These are phyloP conservation scores for Epizoanthus fatuus DNA, from an alignment of 92 coral and sea anemone genomes.

Conservation along the genomic window DNA sequence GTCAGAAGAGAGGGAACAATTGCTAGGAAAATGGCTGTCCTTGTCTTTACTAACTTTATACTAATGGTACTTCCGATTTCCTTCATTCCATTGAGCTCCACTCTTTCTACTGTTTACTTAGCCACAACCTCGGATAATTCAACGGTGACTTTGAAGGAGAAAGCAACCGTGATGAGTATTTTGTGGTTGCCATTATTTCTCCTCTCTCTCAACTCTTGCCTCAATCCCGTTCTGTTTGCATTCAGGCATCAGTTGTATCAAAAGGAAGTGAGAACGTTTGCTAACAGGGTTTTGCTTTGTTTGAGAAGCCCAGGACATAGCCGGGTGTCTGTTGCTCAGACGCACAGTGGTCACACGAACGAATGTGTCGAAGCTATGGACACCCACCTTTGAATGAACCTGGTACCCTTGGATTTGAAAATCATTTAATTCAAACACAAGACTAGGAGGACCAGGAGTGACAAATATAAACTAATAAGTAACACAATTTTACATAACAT, in stretches of 20 bases:
- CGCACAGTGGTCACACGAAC: too few relatives aligned
- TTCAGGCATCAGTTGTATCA: slow-evolving; percentile 22
- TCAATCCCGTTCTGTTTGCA: slow-evolving; percentile 19
- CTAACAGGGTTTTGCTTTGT: not conserved
- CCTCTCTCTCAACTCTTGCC: slow-evolving; percentile 24
- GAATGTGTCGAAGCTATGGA: too few relatives aligned
- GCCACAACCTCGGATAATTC: not conserved
- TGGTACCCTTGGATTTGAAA: too few relatives aligned
- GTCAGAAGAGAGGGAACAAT: slow-evolving; percentile 16
- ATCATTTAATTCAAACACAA: too few relatives aligned
- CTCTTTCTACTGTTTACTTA: not conserved
- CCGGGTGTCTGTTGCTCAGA: too few relatives aligned
- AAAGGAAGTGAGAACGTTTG: slow-evolving; percentile 4
- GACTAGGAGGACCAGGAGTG: too few relatives aligned
- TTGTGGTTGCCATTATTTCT: slow-evolving; percentile 23
- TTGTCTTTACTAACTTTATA: slow-evolving; percentile 21
- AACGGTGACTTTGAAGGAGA: not conserved
- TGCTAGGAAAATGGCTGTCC: slow-evolving; percentile 19
- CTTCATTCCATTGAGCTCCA: slow-evolving; percentile 28
- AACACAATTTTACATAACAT: too few relatives aligned
- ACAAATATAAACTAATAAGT: too few relatives aligned
- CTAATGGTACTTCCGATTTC: slow-evolving; percentile 24
- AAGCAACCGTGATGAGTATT: slow-evolving; percentile 9
- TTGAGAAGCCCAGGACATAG: too few relatives aligned
- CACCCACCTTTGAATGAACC: too few relatives aligned